Conservation (phyloP, 2,888 invertebrate species). For the Aphidoletes aphidimyza region DNA sequence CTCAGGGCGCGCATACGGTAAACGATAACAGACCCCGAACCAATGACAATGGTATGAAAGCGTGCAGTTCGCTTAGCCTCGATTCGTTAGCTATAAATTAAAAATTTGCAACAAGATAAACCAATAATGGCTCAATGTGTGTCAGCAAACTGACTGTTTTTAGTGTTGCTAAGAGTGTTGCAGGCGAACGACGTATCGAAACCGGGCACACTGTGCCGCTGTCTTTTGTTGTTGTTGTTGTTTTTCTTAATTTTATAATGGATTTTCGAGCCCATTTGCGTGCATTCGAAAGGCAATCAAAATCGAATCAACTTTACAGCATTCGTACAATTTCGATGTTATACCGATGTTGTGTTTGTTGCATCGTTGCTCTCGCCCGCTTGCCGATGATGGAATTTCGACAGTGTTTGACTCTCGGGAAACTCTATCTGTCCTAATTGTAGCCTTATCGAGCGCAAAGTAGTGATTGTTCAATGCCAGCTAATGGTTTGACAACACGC, state of each 20-base stretch:
- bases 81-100: constrained; percentile 2
- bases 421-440: background rate
- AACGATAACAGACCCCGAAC: background rate
- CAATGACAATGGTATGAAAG: constrained; percentile 28
- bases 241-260: background rate
- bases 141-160: constrained; percentile 8
- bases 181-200: background rate
- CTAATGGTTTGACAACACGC: constrained; percentile 11
- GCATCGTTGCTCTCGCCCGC: too few relatives aligned
- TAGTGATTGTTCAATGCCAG: background rate
- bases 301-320: background rate
- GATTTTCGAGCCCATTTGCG: background rate
- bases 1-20: background rate
- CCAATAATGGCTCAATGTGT: constrained; percentile 6
- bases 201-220: background rate
- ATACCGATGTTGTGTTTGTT: too few relatives aligned
- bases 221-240: background rate
- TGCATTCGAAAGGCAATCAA: background rate
- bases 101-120: constrained; percentile 8
- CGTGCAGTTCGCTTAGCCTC: background rate
- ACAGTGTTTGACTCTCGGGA: background rate
- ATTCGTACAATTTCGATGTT: too few relatives aligned
- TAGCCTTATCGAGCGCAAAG: background rate
- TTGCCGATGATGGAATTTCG: background rate
- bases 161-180: background rate